A percentile compares a stretch with the other conserved stretches of the same genome.
Evolutionary conservation across 2,888 invertebrate species (phyloP).

Genomic region (Netelia fuscicornis): DNA sequence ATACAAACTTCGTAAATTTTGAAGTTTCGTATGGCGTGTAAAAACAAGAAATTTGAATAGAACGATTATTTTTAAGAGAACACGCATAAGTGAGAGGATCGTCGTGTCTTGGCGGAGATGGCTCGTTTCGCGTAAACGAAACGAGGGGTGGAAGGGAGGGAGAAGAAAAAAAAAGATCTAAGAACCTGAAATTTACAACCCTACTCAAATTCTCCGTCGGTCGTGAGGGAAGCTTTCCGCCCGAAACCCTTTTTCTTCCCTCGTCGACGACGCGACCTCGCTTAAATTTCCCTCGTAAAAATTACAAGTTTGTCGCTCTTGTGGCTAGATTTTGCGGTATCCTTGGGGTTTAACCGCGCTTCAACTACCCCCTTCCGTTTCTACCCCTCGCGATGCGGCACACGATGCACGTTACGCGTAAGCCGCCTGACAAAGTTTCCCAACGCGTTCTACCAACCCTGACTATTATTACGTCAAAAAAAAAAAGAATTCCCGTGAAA

Average conservation of each 20-base stretch:
- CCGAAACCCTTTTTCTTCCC: conserved; percentile 13
- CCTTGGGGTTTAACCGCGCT: conserved; percentile 25
- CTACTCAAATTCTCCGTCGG: conserved; percentile 22
- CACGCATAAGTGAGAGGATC: background rate
- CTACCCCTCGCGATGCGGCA: conserved; percentile 1
- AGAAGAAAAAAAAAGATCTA: conserved; percentile 3
- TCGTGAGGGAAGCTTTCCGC: background rate
- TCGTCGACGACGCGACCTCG: conserved; percentile 27
- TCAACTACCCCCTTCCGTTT: conserved; percentile 13
- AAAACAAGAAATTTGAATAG: too few species aligned
- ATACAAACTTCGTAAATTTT: background rate
- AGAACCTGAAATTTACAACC: conserved; percentile 43
- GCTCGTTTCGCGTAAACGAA: background rate
- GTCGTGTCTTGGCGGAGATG: background rate
- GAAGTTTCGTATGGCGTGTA: too few species aligned
- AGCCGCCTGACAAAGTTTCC: conserved; percentile 22
- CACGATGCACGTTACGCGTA: background rate
- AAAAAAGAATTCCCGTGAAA: conserved; percentile 10
- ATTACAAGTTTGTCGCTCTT: conserved; percentile 60
- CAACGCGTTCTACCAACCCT: background rate
- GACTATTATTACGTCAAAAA: background rate
- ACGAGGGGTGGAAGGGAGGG: background rate
- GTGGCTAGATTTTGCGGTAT: conserved; percentile 48
- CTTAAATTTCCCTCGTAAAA: conserved; percentile 59
- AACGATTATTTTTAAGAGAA: conserved; percentile 6